Evolutionary conservation across 1,140 invertebrate species (phyloP), one percentile per base, ranked within the genome.

Genomic region (Zaprionus kolodkinae): DNA sequence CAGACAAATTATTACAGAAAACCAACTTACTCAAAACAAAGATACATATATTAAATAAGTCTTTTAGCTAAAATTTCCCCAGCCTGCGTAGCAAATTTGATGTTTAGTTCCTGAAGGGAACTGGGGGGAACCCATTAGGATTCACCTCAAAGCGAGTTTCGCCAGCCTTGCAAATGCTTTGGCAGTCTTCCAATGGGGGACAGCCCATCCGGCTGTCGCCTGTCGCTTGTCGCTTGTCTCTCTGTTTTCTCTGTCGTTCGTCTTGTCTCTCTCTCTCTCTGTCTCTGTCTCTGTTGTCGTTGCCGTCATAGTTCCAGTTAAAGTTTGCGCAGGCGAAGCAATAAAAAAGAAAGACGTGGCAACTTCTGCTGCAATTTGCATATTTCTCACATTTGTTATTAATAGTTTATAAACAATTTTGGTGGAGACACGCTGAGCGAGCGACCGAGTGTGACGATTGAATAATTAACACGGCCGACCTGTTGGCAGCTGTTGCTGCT

Each of bases 401-500:
- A 81, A 85, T 89, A 89, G 78, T 76, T 72, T 76, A 83, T 66
- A 78, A 88, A 72, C 70, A 83, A 89, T 89, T 88, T 88, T 84
- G 78, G 66, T 72, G 73, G 64, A 84, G 78, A 2, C 21, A 2
- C 74, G 45, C 40, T 48, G 59, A 35, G 54, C 21, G 21, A 25
- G 9, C 7, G 30, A 3, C 48, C 45, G 15, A 50, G 45, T 45
- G 40, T 38, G 52, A n/a, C 25, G 38, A 60, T 56, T 88, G 70
- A 84, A 89, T 89, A 88, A 88, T 88, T 81, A 88, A 88, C 71
- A 61, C 73, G 40, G 43, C 67, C 75, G 52, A 77, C 84, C 76
- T 79, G 72, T 79, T 87, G 76, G 62, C 76, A 87, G 57, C 67
- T 57, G 55, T 45, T 59, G 52, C 25, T 36, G 35, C 2, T 9